phyloP scores from a whole-genome alignment of 64 coral and sea anemone species.

The Montipora foliosa region DNA sequence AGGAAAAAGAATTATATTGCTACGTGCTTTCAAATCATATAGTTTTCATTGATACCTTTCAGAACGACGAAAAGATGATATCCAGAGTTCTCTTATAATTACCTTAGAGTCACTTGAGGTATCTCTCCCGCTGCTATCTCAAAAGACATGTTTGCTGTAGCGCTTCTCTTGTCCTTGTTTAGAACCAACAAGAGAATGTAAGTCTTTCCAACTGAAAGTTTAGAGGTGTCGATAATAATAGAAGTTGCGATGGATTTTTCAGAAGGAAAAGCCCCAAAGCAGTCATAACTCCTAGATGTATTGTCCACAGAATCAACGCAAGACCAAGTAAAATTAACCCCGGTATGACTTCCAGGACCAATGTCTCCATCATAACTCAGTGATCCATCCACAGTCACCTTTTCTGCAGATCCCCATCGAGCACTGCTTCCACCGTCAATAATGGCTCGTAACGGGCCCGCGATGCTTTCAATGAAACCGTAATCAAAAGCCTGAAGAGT shows the following conservation, averaged over 20 bases:
- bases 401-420: constrained; percentile 1
- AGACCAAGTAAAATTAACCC: background rate
- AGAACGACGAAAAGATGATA: no score
- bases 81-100: background rate
- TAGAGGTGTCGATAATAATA: background rate
- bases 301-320: background rate
- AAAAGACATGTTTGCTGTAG: constrained; percentile 3
- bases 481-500: constrained; percentile 3
- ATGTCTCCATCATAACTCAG: constrained; percentile 19
- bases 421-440: constrained; percentile 33
- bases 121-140: background rate
- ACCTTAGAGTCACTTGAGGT: constrained; percentile 18
- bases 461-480: background rate
- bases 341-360: constrained; percentile 13
- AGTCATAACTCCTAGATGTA: background rate
- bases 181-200: background rate
- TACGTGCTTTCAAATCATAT: no score
- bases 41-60: no score
- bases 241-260: no score
- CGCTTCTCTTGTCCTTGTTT: constrained; percentile 17
- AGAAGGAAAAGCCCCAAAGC: background rate
- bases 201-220: background rate
- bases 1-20: no score
- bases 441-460: background rate
- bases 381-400: constrained; percentile 8